Evolutionary conservation across 2,797 vertebrate genomes (phyloP).

Genomic region (Xiphophorus birchmanni): DNA sequence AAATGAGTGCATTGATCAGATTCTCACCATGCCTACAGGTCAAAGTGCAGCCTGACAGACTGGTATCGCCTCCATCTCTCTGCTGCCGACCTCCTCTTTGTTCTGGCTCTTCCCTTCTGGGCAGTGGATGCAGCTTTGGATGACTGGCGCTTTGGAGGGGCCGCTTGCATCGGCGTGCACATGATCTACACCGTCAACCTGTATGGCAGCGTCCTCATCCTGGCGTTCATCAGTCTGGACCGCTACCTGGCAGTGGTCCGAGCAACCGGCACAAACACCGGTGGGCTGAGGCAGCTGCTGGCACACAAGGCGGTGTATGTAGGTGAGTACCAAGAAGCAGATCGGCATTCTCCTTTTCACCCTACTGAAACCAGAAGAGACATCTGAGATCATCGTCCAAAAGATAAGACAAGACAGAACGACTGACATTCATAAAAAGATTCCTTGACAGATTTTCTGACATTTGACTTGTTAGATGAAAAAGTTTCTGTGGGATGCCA

Average conservation of each 20-base stretch:
- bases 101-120: slow-evolving; percentile 97
- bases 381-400: not conserved
- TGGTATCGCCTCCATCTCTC: slow-evolving; percentile 95
- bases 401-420: not conserved
- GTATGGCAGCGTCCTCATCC: slow-evolving; percentile 95
- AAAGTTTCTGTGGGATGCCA: not conserved
- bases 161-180: slow-evolving; percentile 90
- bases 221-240: slow-evolving; percentile 98
- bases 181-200: slow-evolving; percentile 96
- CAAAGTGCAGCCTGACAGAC: slow-evolving; percentile 93
- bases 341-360: not conserved
- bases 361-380: not conserved
- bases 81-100: slow-evolving; percentile 95
- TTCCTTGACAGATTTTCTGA: not conserved
- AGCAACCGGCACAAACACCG: slow-evolving; percentile 94
- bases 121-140: slow-evolving; percentile 88
- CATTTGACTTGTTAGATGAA: not conserved
- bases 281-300: slow-evolving; percentile 89
- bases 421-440: not conserved
- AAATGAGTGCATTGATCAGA: not conserved
- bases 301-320: slow-evolving; percentile 91
- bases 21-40: slow-evolving; percentile 56
- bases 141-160: slow-evolving; percentile 90
- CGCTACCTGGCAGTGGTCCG: slow-evolving; percentile 96
- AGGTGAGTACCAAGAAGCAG: slow-evolving; percentile 78